Evolutionary conservation across 1,140 invertebrate genomes (phyloP).

Genomic region (Coenobita brevimanus): DNA sequence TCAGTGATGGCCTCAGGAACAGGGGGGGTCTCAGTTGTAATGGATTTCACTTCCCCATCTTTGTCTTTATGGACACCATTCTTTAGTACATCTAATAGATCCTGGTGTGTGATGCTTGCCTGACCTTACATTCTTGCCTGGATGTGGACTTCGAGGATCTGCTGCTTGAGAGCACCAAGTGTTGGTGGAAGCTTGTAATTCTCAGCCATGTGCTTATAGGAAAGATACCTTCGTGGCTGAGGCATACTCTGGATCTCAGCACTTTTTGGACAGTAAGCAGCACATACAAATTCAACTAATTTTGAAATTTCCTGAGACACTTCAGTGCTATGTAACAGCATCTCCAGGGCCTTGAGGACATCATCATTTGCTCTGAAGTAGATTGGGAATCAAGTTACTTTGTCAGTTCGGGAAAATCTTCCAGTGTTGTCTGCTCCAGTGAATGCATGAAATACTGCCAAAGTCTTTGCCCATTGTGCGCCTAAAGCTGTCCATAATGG

Average conservation of each 20-base stretch:
- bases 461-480: neutral
- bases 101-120: too few species aligned
- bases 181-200: neutral
- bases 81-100: too few species aligned
- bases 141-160: too few species aligned
- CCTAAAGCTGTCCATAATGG: neutral
- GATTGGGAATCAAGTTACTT: neutral
- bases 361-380: neutral
- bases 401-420: neutral
- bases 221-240: neutral
- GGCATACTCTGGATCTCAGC: neutral
- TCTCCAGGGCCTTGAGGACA: neutral
- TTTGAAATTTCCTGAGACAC: neutral
- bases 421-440: neutral
- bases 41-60: too few species aligned
- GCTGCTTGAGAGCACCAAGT: too few species aligned
- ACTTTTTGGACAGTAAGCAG: neutral
- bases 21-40: too few species aligned
- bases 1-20: too few species aligned
- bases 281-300: neutral
- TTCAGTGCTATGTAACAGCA: too few species aligned
- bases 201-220: neutral
- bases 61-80: too few species aligned
- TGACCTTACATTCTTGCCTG: too few species aligned
- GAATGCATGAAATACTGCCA: neutral